Base-by-base conservation (phyloP, 64 coral and sea anemone species). In the Porites lutea region DNA sequence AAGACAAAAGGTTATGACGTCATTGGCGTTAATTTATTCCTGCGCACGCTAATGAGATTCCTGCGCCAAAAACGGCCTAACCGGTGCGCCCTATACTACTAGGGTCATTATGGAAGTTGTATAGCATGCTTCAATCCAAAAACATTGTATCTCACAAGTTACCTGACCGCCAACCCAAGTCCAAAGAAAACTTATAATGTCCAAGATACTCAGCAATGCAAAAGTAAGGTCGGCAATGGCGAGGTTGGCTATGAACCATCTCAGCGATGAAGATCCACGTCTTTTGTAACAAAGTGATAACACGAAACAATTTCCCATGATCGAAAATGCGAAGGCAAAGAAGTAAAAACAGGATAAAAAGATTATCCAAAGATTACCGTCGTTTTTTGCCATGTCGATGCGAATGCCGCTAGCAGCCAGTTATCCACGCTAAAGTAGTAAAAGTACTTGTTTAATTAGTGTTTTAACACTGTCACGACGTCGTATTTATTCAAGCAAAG, bases 211-310 rank as follows among this genome's bases (percentile, higher is more conserved):
- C 70, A 92, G 20, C 51, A 92, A 15, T 4, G 90, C 52, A 59
- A 92, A 92, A 0, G 61, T 82, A 6, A 83, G 72, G 59, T 92
- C 90, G 18, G 91, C 83, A 6, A 77, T 9, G 2, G 91, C 91
- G 49, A 93, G 79, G 10, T 93, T 93, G 58, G 71, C 74, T 9
- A 93, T 93, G 13, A 87, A 78, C 58, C 75, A 93, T 62, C 88
- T 87, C 0, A 93, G 14, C 6, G 75, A 77, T n/a, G 74, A 67
- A 11, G 48, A 44, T 13, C 60, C 48, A 50, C 91, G 64, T 54
- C 90, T 52, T 65, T 85, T 78, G 72, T 44, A 92, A 50, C 81
- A 86, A 12, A 46, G 15, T 2, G 22, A 77, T 37, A 87, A 44
- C 14, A 92, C 90, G 21, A 73, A 57, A 2, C 27, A 19, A 59